Evolutionary conservation across 2,888 invertebrate genomes (phyloP).

Genomic region (Notocelia uddmanniana): DNA sequence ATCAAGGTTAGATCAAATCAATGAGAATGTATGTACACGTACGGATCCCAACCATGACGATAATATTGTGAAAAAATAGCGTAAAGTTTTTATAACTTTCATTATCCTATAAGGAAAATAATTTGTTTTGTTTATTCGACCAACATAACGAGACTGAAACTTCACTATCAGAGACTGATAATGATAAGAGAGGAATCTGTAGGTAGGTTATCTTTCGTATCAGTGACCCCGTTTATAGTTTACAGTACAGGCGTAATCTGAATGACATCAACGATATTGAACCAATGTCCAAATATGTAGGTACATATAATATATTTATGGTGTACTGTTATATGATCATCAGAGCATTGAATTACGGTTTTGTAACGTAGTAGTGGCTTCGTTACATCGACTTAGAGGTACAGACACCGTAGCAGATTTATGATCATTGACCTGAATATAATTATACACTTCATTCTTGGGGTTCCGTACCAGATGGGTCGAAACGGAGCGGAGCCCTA

Average conservation of each 20-base stretch:
- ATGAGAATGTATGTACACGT: conserved; percentile 2
- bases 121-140: conserved; percentile 7
- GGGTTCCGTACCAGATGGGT: no score
- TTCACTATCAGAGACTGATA: conserved; percentile 14
- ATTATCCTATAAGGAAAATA: background rate
- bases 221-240: conserved; percentile 7
- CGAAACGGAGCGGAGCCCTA: no score
- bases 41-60: conserved; percentile 5
- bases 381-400: no score
- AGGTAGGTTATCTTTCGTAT: conserved; percentile 17
- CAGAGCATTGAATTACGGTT: no score
- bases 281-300: no score
- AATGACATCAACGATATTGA: conserved; percentile 2
- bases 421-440: no score
- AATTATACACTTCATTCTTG: no score
- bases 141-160: conserved; percentile 4
- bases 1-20: no score
- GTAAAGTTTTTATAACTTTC: conserved; percentile 3
- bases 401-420: no score
- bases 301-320: no score
- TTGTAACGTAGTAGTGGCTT: no score
- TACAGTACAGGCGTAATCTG: background rate
- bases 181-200: conserved; percentile 14
- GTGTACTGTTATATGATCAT: no score
- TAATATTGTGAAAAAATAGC: background rate